Evolutionary conservation across 2,113 vertebrate genomes (phyloP), one percentile per base, ranked within the genome.

Genomic region (Oxygymnocypris stewartii): DNA sequence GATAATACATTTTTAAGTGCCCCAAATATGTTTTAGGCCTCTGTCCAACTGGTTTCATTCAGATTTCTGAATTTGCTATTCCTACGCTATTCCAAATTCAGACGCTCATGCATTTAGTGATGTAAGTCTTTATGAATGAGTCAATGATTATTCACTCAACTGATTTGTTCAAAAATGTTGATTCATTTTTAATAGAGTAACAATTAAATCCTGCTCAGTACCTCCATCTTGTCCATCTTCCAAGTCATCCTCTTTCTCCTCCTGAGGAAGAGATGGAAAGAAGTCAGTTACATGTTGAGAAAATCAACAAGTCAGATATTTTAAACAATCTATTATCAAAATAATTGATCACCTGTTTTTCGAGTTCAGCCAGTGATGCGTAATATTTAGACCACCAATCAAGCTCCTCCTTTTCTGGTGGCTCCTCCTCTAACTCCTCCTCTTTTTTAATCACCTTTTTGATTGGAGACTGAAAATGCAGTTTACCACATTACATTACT

Each of bases 341-440:
- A 23, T 16, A 67, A 76, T 18, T 1, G 49, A 44, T 87, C 85
- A 97, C 97, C 95, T 96, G 92, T 82, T 94, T 95, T 87, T 94
- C 95, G 47, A 96, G 79, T 85, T 98, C 97, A 87, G 96, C 95
- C 88, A 98, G 69, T 0, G 97, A 98, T 3, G 95, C 94, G 0
- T 97, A 97, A 89, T 99, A 99, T 89, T 98, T 99, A 25, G 98
- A 97, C 97, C 98, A 98, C 98, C 98, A 99, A 91, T 99, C 97
- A 61, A 99, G 88, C 89, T 98, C 97, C 84, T 97, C 96, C 11
- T 94, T 89, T 69, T 99, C 97, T 20, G 95, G 96, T 2, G 93
- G 90, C 75, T 97, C 96, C 89, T 98, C 96, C 89, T 97, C 95
- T 25, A 97, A 93, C 84, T 94, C 95, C 67, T 95, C 94, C 2